These are phyloP conservation scores for Glaucopsyche alexis DNA, from an alignment of 2,888 invertebrate species.

Conservation along the genomic window DNA sequence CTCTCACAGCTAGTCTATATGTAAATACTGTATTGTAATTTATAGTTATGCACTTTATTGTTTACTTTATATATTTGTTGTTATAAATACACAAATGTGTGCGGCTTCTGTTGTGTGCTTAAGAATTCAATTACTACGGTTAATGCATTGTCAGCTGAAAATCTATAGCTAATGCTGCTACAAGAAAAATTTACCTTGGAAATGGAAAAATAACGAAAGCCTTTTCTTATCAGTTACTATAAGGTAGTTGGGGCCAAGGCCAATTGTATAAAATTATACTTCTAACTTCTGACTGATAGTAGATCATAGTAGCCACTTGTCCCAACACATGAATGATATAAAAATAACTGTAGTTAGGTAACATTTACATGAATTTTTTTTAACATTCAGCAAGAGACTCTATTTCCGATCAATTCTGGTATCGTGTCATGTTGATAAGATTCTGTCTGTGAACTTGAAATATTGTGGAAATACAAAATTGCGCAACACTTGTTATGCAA, in stretches of 20 bases:
- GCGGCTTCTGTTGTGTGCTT: not conserved
- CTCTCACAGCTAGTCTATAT: constrained; percentile 45
- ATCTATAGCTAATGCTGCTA: not conserved
- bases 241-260: not conserved
- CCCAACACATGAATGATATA: not conserved
- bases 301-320: not conserved
- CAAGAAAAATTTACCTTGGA: not conserved
- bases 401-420: constrained; percentile 23
- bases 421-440: constrained; percentile 32
- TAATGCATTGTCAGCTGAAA: not conserved
- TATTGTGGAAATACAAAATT: constrained; percentile 1
- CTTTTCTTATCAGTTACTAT: not conserved
- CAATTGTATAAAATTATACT: not conserved
- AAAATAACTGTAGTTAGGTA: not conserved
- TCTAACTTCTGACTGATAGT: not conserved
- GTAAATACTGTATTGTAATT: constrained; percentile 44
- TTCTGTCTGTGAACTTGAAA: constrained; percentile 33
- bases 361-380: not conserved
- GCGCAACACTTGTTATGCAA: not conserved
- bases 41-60: constrained; percentile 37
- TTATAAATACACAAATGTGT: not conserved
- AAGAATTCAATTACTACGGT: not conserved
- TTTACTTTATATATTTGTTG: constrained; percentile 25
- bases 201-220: not conserved
- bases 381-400: not conserved